A percentile compares a stretch with the other conserved stretches of the same genome.
Conservation (phyloP, 2,797 vertebrate genomes). For the Pteronotus mesoamericanus region DNA sequence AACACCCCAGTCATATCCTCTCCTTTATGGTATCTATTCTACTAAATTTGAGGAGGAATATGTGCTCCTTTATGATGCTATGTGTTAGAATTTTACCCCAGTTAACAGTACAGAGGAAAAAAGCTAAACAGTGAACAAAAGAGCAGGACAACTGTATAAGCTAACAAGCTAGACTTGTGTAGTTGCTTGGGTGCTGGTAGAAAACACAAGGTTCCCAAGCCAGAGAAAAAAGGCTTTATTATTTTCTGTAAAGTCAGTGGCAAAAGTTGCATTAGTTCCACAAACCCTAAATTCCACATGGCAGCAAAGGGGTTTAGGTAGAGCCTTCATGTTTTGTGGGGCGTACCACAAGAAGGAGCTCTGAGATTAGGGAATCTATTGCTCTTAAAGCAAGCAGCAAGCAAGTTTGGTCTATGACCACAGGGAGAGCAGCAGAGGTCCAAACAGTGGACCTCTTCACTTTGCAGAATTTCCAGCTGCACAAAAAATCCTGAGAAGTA, state of each 20-base stretch:
- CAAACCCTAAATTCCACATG: background rate
- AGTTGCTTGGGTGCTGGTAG: background rate
- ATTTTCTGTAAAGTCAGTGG: background rate
- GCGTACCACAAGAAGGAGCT: background rate
- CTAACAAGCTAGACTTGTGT: background rate
- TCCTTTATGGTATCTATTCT: background rate
- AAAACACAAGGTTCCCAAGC: background rate
- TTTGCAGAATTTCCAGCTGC: background rate
- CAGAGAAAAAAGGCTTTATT: background rate
- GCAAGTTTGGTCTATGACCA: background rate
- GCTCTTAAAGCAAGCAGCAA: background rate
- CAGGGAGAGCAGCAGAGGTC: background rate
- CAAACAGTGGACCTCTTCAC: background rate
- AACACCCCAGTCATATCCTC: background rate
- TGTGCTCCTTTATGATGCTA: background rate
- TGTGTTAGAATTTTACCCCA: background rate
- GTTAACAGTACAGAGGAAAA: background rate
- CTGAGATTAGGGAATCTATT: background rate
- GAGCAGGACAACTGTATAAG: background rate
- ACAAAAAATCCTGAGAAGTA: background rate
- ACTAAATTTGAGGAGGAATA: conserved; percentile 17
- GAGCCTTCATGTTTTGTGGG: background rate
- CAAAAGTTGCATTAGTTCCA: background rate
- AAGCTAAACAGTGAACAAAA: background rate
- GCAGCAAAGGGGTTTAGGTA: background rate